phyloP scores from a whole-genome alignment of 1,140 invertebrate species.

The Teleogryllus occipitalis region DNA sequence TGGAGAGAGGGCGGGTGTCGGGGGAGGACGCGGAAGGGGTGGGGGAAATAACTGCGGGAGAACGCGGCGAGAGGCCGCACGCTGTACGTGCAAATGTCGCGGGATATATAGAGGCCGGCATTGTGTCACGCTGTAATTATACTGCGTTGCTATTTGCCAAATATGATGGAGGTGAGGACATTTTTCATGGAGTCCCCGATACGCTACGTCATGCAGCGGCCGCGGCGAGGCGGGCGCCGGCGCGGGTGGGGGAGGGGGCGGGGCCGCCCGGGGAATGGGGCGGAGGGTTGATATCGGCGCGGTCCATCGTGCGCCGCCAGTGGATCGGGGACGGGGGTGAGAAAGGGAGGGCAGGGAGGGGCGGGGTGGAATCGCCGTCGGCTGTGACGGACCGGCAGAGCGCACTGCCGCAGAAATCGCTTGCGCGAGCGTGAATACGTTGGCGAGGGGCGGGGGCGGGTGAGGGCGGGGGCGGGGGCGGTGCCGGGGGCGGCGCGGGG shows the following conservation, averaged over 20 bases:
- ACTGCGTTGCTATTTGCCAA: not conserved
- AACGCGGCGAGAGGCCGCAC: not conserved
- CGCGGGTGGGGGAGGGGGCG: not conserved
- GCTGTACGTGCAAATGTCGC: not conserved
- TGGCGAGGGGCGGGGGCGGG: no score
- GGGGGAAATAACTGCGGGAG: not conserved
- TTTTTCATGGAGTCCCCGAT: not conserved
- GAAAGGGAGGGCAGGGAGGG: not conserved
- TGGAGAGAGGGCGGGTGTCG: no score
- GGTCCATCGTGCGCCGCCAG: not conserved
- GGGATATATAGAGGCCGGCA: not conserved
- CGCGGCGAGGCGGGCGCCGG: no score
- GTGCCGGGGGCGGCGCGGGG: no score
- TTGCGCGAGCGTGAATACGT: not conserved
- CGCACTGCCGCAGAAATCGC: not conserved
- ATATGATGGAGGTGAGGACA: conserved; percentile 3
- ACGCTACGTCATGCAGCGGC: not conserved
- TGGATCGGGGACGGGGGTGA: no score
- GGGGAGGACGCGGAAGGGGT: no score
- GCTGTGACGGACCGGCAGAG: not conserved
- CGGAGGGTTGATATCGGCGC: not conserved
- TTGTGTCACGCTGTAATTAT: conserved; percentile 4
- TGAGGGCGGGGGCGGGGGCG: no score
- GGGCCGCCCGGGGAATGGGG: no score
- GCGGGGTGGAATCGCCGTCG: no score